These are phyloP conservation scores for Venustoraphidia nigricollis DNA, from an alignment of 2,888 invertebrate genomes.

Conservation along the genomic window DNA sequence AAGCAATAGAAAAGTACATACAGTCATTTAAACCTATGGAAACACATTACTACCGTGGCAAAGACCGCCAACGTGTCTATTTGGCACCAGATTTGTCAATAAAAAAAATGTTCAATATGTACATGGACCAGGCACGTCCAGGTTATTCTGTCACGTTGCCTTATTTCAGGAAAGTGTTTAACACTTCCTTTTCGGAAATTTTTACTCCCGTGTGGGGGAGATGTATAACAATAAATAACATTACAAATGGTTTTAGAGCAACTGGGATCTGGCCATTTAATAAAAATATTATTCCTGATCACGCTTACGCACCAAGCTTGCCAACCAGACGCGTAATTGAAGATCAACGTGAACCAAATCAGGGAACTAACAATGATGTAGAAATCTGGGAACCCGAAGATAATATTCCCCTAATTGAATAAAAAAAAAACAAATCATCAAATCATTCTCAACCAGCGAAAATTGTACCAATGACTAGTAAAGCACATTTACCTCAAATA, in stretches of 20 bases:
- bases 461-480: no score
- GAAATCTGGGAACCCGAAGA: no score
- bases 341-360: no score
- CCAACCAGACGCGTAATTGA: no score
- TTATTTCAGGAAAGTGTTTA: conserved; percentile 12
- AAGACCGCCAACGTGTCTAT: conserved; percentile 3
- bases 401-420: no score
- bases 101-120: neutral
- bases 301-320: conserved; percentile 14
- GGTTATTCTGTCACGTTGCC: conserved; percentile 9
- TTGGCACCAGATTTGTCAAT: neutral
- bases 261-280: conserved; percentile 17
- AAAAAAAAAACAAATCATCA: no score
- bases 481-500: no score
- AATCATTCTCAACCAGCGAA: no score
- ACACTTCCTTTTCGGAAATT: conserved; percentile 5
- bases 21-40: conserved; percentile 11
- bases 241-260: conserved; percentile 15
- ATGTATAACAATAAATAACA: conserved; percentile 15
- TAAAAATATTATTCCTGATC: conserved; percentile 15
- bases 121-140: conserved; percentile 7
- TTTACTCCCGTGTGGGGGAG: conserved; percentile 16
- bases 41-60: conserved; percentile 13
- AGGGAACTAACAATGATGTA: no score
- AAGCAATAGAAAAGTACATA: no score